Evolutionary conservation across 53 echinoderm and acorn worm genomes (phyloP), one percentile per base, ranked within the genome.

Genomic region (Patiria pectinifera): DNA sequence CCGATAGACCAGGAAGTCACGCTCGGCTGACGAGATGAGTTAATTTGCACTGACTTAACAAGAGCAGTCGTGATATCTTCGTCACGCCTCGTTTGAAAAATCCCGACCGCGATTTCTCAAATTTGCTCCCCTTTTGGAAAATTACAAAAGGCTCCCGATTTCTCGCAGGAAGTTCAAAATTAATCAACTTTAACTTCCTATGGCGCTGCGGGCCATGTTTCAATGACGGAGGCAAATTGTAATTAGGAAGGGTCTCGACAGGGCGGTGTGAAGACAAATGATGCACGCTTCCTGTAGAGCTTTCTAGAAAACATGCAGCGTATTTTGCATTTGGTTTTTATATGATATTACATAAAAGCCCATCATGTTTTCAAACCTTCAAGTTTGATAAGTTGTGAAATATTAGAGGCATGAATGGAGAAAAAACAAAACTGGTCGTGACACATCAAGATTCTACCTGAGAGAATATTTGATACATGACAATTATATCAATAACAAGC

Each of bases 31-130:
- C 59, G 43, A 49, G 70, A 85, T 85, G 48, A 48, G 75, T 76
- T 86, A 47, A 86, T 86, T 86, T 75, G 44, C 58, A 12, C 45
- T 23, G 86, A 86, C 15, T 74, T 86, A 75, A 48, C 22, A 35
- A 75, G 72, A 86, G 53, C 86, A 49, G 86, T 88, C 88, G 88
- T 88, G 88, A 88, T 43, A 88, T 16, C 75, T 16, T 12, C 22
- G 88, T 61, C 78, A 88, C 88, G 88, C 77, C 61, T 88, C 77
- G 61, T 88, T 76, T 23, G 49, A 46, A 86, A 82, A 49, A 11
- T 3, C 4, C 19, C 35, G 58, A 16, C 82, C 82, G 19, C 23
- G 74, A 74, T 74, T 74, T 74, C 74, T 74, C 53, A 53, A 53
- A 53, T 74, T 74, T 16, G 24, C 6, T 24, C 24, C 21, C 69